Base-by-base conservation (phyloP, 2,888 invertebrate species). In the Laothoe populi region DNA sequence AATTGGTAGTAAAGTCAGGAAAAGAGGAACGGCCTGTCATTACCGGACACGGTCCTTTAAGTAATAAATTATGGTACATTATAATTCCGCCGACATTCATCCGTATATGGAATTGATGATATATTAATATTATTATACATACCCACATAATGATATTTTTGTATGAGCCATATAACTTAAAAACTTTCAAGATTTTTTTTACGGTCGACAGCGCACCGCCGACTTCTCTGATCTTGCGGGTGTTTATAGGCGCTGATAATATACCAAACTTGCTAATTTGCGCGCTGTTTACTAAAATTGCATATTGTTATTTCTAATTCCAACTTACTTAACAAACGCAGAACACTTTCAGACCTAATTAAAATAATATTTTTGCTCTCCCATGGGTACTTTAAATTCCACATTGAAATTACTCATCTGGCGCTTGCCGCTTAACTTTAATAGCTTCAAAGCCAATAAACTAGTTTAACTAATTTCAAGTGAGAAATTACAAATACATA, bases 1-100 rank as follows among this genome's bases (percentile, higher is more conserved):
- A 69, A 65, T 63, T 64, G 65, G 59, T 61, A 62, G 67, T 64
- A 64, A 68, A 69, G 26, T 31, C 49, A 49, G 31, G 49, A 31
- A 31, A 49, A 7, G 19, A 53, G 24, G 19, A 19, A 53, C 31
- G 35, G 31, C 31, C 53, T 35, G 53, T 53, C 53, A 53, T 53
- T 53, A 53, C 53, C 31, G 31, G 31, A 31, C 53, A 19, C 53
- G 11, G 35, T 35, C 49, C 19, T 11, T 53, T 5, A 49, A 49
- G 53, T 11, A 35, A 53, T 53, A 53, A 53, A 53, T 53, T 35
- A 35, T 19, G 53, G 31, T 53, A 19, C 53, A 53, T 48, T n/a
- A 26, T 35, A 53, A 53, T 53, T 31, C 19, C 19, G 11, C 53
- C 10, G 31, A 53, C 53, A 53, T 53, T 19, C 10, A 19, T 35